Evolutionary conservation across 2,113 vertebrate species (phyloP).

Genomic region (Cricetomys ansorgei): DNA sequence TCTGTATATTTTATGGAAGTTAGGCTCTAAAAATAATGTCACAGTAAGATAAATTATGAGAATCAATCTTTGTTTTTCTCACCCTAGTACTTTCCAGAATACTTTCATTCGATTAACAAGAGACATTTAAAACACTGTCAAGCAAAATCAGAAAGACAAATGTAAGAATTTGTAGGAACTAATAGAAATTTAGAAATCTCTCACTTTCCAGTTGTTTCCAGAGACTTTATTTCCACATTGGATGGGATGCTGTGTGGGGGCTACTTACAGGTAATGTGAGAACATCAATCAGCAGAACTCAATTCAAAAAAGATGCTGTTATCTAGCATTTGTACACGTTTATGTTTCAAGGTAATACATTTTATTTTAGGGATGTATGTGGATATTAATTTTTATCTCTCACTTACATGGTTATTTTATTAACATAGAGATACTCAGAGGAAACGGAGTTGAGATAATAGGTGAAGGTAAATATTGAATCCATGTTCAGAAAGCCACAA

Average conservation of each 20-base stretch:
- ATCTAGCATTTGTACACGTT: not conserved
- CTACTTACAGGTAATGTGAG: not conserved
- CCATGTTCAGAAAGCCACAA: not conserved
- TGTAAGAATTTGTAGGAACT: not conserved
- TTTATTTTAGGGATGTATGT: not conserved
- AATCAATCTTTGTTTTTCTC: not conserved
- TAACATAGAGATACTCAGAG: not conserved
- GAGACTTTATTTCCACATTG: not conserved
- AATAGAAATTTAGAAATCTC: not conserved
- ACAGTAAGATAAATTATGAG: not conserved
- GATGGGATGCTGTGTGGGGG: not conserved
- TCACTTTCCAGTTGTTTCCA: not conserved
- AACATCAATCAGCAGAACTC: not conserved
- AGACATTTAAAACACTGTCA: not conserved
- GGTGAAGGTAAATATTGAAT: not conserved
- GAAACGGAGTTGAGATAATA: not conserved
- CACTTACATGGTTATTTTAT: not conserved
- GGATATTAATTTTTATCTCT: not conserved
- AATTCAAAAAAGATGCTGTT: not conserved
- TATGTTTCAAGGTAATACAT: not conserved
- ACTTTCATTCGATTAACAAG: not conserved
- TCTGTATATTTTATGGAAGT: not conserved
- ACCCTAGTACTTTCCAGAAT: not conserved
- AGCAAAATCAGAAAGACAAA: not conserved
- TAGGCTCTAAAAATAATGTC: not conserved